Conservation (phyloP, 2,797 vertebrate genomes). For the Cossypha polioptera region DNA sequence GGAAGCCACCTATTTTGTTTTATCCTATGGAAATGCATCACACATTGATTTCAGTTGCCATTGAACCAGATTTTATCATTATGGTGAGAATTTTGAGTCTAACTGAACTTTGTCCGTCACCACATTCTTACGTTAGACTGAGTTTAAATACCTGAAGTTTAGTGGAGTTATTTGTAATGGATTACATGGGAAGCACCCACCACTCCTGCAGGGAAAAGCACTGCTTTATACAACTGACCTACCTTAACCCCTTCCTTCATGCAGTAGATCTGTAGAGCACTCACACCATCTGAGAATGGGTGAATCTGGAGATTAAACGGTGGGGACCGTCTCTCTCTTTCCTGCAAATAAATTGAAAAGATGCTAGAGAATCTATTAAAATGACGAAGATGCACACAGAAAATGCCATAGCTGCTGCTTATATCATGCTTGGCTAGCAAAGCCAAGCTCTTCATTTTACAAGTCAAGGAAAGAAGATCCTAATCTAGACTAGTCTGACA, state of each 20-base stretch:
- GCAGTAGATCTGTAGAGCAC: conserved; percentile 97
- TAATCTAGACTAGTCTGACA: background rate
- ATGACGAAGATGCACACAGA: background rate
- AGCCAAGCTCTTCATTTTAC: background rate
- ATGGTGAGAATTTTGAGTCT: background rate
- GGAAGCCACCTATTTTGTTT: background rate
- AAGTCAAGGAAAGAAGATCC: background rate
- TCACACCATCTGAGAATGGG: conserved; percentile 96
- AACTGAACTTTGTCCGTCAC: background rate
- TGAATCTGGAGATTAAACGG: conserved; percentile 97
- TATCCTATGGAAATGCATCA: background rate
- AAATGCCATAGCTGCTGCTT: background rate
- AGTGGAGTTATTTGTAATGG: background rate
- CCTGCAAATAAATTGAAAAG: conserved; percentile 76
- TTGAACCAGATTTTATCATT: background rate
- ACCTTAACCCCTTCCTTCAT: conserved; percentile 99
- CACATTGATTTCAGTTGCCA: background rate
- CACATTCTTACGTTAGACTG: background rate
- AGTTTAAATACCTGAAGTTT: background rate
- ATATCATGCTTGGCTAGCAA: background rate
- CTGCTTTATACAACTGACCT: conserved; percentile 35
- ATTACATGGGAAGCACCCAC: background rate
- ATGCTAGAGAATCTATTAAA: background rate
- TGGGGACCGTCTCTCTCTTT: conserved; percentile 93
- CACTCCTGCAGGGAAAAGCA: background rate